phyloP scores from a whole-genome alignment of 2,888 invertebrate genomes.

The Anoncus sp. region DNA sequence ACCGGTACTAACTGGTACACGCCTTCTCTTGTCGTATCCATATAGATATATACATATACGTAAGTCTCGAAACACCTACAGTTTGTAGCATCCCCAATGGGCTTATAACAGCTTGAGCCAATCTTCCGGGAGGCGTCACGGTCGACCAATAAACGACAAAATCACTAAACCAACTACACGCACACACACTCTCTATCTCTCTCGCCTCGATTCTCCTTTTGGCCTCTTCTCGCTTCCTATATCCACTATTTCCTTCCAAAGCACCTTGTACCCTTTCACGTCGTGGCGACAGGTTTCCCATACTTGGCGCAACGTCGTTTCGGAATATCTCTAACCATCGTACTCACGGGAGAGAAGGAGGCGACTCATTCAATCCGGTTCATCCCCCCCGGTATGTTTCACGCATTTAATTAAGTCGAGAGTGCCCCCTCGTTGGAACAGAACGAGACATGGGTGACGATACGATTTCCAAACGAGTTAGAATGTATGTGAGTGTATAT shows the following conservation, averaged over 20 bases:
- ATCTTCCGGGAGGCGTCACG: conserved; percentile 80
- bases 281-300: conserved; percentile 53
- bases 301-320: conserved; percentile 31
- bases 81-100: conserved; percentile 74
- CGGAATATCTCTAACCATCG: conserved; percentile 32
- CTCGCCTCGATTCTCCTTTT: conserved; percentile 32
- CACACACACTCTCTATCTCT: too few relatives aligned
- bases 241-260: conserved; percentile 28
- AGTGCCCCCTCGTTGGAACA: conserved; percentile 69
- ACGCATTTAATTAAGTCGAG: conserved; percentile 78
- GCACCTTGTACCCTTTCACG: conserved; percentile 52
- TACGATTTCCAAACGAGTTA: conserved; percentile 72
- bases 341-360: too few relatives aligned
- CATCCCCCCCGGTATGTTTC: conserved; percentile 36
- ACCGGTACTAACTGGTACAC: conserved; percentile 46
- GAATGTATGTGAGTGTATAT: conserved; percentile 6
- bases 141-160: conserved; percentile 80
- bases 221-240: not conserved
- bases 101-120: conserved; percentile 77
- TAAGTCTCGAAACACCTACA: conserved; percentile 76
- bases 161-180: conserved; percentile 82
- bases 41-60: conserved; percentile 57
- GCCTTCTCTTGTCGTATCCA: conserved; percentile 46
- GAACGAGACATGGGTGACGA: conserved; percentile 60
- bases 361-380: conserved; percentile 28